A percentile compares a stretch with the other conserved stretches of the same genome.
Evolutionary conservation across 2,888 invertebrate genomes (phyloP).

Genomic region (Volucella bombylans): DNA sequence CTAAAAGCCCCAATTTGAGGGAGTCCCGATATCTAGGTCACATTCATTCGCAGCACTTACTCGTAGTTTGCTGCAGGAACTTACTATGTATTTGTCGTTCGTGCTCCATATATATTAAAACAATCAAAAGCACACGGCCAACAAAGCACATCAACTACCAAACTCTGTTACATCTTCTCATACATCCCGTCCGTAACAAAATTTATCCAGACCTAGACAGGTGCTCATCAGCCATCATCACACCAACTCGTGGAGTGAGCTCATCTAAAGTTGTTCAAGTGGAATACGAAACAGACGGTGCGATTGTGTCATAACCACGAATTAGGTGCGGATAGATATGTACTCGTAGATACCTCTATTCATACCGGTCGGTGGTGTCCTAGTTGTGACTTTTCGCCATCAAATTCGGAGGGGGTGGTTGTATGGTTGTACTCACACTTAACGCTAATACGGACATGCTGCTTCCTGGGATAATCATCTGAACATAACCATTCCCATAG

Average conservation of each 20-base stretch:
- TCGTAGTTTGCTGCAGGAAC: slow-evolving; percentile 40
- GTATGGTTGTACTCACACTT: no score
- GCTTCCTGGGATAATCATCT: slow-evolving; percentile 53
- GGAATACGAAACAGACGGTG: slow-evolving; percentile 50
- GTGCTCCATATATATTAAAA: slow-evolving; percentile 16
- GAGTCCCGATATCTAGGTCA: slow-evolving; percentile 58
- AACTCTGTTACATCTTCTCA: neutral
- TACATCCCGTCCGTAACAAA: neutral
- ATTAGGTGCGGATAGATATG: slow-evolving; percentile 65
- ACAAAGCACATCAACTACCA: slow-evolving; percentile 43
- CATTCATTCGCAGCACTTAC: slow-evolving; percentile 62
- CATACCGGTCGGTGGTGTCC: slow-evolving; percentile 1
- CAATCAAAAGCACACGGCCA: slow-evolving; percentile 60
- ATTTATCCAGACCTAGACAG: slow-evolving; percentile 2
- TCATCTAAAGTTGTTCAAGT: slow-evolving; percentile 54
- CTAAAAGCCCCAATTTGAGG: slow-evolving; percentile 64
- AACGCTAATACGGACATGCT: slow-evolving; percentile 2
- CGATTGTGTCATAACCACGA: slow-evolving; percentile 59
- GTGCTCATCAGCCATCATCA: slow-evolving; percentile 27
- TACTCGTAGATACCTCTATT: neutral
- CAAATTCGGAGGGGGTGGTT: slow-evolving; percentile 21
- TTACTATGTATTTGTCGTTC: slow-evolving; percentile 23
- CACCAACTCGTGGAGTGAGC: slow-evolving; percentile 13
- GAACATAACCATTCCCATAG: slow-evolving; percentile 10
- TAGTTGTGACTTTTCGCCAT: slow-evolving; percentile 59